Evolutionary conservation across 2,797 vertebrate genomes (phyloP).

Genomic region (Rallus crepitans): DNA sequence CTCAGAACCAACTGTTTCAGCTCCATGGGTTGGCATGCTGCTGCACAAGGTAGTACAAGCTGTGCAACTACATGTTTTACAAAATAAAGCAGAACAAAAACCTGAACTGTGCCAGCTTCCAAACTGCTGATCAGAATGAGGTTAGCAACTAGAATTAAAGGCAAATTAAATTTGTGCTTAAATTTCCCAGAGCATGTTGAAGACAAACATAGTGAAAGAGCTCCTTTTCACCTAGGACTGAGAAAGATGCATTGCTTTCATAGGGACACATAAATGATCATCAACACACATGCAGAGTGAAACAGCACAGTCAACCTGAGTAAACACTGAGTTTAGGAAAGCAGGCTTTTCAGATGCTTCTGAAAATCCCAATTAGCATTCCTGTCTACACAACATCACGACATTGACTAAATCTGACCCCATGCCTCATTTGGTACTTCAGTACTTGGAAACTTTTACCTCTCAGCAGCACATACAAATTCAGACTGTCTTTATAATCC

Average conservation of each 20-base stretch:
- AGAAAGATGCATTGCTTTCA: background rate
- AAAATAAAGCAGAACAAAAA: background rate
- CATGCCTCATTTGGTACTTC: background rate
- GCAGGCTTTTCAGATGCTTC: background rate
- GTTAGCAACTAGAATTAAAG: background rate
- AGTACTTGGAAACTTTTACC: background rate
- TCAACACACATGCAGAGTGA: background rate
- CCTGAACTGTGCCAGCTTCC: background rate
- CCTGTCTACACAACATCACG: background rate
- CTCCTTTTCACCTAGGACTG: background rate
- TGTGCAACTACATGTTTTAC: background rate
- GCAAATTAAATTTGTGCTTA: background rate
- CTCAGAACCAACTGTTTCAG: background rate
- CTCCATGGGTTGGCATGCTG: accelerated
- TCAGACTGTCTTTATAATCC: background rate
- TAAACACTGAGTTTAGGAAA: background rate
- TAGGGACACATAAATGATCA: background rate
- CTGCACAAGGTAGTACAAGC: background rate
- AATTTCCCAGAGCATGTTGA: background rate
- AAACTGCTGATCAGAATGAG: background rate
- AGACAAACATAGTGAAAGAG: background rate
- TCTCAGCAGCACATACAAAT: background rate
- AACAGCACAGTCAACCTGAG: background rate
- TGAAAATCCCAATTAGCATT: background rate
- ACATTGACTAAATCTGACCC: background rate